These are phyloP conservation scores for Salminus brasiliensis DNA, from an alignment of 2,113 vertebrate species.

Conservation along the genomic window DNA sequence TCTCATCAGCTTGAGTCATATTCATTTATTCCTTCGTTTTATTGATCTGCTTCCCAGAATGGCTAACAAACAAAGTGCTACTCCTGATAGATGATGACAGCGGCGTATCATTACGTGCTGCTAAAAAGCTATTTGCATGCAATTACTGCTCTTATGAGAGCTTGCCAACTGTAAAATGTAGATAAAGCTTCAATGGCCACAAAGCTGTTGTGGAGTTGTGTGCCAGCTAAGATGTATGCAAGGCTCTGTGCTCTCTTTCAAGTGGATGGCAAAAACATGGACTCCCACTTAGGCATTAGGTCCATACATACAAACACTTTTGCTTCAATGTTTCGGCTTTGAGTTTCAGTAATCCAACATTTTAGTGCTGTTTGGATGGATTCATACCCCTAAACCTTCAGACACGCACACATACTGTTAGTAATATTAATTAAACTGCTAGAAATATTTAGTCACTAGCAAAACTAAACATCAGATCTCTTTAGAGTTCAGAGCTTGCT, in stretches of 20 bases:
- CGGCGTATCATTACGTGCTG: conserved; percentile 44
- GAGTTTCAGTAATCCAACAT: neutral
- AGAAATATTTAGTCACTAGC: too few species aligned
- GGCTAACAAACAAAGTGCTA: conserved; percentile 35
- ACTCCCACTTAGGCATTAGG: neutral
- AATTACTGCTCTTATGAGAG: conserved; percentile 26
- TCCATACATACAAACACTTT: neutral
- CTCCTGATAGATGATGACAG: conserved; percentile 39
- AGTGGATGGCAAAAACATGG: neutral
- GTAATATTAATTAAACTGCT: too few species aligned
- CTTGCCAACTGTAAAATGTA: conserved; percentile 38
- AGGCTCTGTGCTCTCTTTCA: neutral
- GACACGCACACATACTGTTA: too few species aligned
- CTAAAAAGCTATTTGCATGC: conserved; percentile 46
- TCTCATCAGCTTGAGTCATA: conserved; percentile 8
- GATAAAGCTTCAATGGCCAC: conserved; percentile 24
- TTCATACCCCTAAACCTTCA: too few species aligned
- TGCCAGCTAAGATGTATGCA: conserved; percentile 13
- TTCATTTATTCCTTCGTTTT: conserved; percentile 38
- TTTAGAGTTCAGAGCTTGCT: too few species aligned
- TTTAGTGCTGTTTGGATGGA: neutral
- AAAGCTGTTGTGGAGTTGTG: neutral
- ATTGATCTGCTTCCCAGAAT: conserved; percentile 43
- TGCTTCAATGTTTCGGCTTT: neutral
- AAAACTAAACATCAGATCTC: too few species aligned